Evolutionary conservation across 2,888 invertebrate genomes (phyloP).

Genomic region (Malachius bipustulatus): DNA sequence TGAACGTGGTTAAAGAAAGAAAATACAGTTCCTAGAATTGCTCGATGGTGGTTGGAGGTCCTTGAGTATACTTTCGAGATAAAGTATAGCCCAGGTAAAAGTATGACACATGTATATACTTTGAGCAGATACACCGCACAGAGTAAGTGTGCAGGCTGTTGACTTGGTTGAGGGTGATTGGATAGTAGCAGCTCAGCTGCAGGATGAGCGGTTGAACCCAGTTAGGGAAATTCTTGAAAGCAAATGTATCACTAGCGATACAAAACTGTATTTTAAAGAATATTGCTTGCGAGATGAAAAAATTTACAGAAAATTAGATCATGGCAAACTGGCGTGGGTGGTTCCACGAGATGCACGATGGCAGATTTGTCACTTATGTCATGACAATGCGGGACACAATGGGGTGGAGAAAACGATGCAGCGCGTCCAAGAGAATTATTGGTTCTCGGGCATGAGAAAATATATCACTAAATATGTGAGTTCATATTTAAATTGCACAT

Average conservation of each 20-base stretch:
- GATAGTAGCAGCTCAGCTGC: conserved; percentile 18
- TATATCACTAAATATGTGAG: conserved; percentile 25
- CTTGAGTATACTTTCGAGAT: conserved; percentile 17
- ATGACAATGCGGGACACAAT: conserved; percentile 18
- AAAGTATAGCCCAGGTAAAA: conserved; percentile 13
- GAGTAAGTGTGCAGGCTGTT: conserved; percentile 11
- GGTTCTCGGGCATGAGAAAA: conserved; percentile 18
- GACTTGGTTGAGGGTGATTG: conserved; percentile 19
- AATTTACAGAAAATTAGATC: conserved; percentile 15
- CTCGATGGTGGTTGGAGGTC: conserved; percentile 17
- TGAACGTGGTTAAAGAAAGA: too few relatives aligned
- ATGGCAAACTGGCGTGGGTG: conserved; percentile 15
- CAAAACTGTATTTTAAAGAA: conserved; percentile 18
- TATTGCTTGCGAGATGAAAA: conserved; percentile 14
- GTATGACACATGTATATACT: conserved; percentile 14
- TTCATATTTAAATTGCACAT: conserved; percentile 25
- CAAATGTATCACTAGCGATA: conserved; percentile 11
- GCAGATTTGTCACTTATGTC: conserved; percentile 19
- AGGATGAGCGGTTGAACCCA: conserved; percentile 16
- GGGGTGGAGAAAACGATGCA: conserved; percentile 17
- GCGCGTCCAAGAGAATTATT: conserved; percentile 17
- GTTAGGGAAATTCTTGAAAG: conserved; percentile 14
- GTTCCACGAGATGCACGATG: conserved; percentile 16
- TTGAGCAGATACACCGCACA: conserved; percentile 12
- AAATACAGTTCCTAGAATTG: conserved; percentile 16